Evolutionary conservation across 2,797 vertebrate species (phyloP).

Genomic region (Amniataba percoides): DNA sequence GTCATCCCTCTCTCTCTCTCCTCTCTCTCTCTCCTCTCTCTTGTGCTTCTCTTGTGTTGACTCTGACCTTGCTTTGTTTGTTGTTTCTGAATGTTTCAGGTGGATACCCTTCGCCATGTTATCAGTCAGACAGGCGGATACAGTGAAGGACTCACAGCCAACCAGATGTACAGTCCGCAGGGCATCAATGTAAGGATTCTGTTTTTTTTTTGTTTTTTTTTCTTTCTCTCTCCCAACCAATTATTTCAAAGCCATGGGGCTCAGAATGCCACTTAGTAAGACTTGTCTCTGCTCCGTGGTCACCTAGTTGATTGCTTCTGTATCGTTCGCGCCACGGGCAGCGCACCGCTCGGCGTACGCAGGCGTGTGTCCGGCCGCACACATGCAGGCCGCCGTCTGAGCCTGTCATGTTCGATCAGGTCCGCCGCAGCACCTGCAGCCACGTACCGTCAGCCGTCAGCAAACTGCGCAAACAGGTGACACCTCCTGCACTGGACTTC

Average conservation of each 20-base stretch:
- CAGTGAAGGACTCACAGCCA: slow-evolving; percentile 98
- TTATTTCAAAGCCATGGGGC: slow-evolving; percentile 95
- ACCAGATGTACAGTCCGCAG: slow-evolving; percentile 99
- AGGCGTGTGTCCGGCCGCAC: slow-evolving; percentile 78
- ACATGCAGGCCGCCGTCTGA: slow-evolving; percentile 85
- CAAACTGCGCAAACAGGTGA: slow-evolving; percentile 89
- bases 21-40: slow-evolving; percentile 46
- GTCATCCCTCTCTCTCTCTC: slow-evolving; percentile 51
- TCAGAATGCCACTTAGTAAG: slow-evolving; percentile 90
- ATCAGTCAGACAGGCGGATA: slow-evolving; percentile 99
- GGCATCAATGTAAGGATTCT: slow-evolving; percentile 95
- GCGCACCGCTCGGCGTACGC: slow-evolving; percentile 75
- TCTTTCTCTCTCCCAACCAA: slow-evolving; percentile 85
- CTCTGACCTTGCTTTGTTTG: slow-evolving; percentile 85
- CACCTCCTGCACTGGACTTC: slow-evolving; percentile 75
- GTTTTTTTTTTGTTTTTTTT: slow-evolving; percentile 22
- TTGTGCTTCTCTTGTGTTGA: slow-evolving; percentile 36
- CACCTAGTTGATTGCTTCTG: slow-evolving; percentile 90
- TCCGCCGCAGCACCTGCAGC: slow-evolving; percentile 90
- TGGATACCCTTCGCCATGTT: slow-evolving; percentile 99
- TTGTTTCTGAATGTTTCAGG: slow-evolving; percentile 87
- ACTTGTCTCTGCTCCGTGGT: slow-evolving; percentile 88
- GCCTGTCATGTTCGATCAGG: slow-evolving; percentile 91
- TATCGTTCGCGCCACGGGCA: slow-evolving; percentile 86
- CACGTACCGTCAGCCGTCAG: slow-evolving; percentile 78